A percentile compares a stretch with the other conserved stretches of the same genome.
These are phyloP conservation scores for Porphyrio hochstetteri DNA, from an alignment of 2,113 vertebrate species.

Conservation along the genomic window DNA sequence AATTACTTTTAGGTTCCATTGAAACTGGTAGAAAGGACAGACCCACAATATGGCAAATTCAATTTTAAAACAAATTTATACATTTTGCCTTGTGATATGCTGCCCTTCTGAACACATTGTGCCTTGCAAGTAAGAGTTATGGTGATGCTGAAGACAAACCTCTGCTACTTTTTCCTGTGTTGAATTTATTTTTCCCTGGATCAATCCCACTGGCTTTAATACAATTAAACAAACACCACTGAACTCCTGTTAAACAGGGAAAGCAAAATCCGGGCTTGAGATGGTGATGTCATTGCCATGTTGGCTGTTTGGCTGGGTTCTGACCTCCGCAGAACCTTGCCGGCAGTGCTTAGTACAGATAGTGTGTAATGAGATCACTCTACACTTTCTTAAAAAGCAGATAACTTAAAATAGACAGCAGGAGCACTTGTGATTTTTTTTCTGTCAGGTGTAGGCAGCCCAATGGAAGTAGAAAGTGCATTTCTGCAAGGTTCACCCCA, in stretches of 20 bases:
- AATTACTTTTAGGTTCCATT: background rate
- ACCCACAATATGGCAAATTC: background rate
- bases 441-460: background rate
- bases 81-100: background rate
- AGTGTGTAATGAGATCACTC: background rate
- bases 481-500: background rate
- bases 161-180: background rate
- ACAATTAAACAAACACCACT: background rate
- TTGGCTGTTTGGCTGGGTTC: background rate
- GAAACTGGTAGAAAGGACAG: background rate
- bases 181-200: background rate
- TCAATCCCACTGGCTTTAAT: background rate
- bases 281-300: background rate
- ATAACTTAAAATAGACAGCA: background rate
- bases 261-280: background rate
- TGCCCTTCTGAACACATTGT: background rate
- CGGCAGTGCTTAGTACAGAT: background rate
- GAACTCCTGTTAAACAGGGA: background rate
- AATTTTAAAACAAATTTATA: background rate
- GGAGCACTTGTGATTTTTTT: background rate
- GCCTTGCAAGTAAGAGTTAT: background rate
- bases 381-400: conserved; percentile 19
- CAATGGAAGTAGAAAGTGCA: background rate
- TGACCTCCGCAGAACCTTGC: background rate
- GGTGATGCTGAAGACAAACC: background rate